These are phyloP conservation scores for Acanthosepion esculentum DNA, from an alignment of 2,888 invertebrate species.

Conservation along the genomic window DNA sequence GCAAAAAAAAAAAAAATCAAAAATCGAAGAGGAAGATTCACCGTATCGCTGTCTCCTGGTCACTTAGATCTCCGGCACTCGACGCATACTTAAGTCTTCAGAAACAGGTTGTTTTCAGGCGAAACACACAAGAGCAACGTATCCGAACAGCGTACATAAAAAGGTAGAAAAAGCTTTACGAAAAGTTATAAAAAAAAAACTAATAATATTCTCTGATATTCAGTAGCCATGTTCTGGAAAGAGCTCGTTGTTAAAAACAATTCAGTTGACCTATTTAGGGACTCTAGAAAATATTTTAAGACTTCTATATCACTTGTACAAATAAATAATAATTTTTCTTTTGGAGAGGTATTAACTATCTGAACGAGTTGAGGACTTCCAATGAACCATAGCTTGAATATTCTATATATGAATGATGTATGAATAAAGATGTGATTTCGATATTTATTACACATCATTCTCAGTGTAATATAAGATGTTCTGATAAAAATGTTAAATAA, in stretches of 20 bases:
- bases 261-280: not conserved
- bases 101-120: not conserved
- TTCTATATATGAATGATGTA: too few relatives aligned
- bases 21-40: not conserved
- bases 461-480: too few relatives aligned
- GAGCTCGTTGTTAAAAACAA: not conserved
- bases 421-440: too few relatives aligned
- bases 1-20: not conserved
- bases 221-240: not conserved
- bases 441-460: too few relatives aligned
- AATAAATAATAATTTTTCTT: not conserved
- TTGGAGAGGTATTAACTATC: not conserved
- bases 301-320: not conserved
- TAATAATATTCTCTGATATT: not conserved
- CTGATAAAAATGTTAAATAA: too few relatives aligned
- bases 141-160: not conserved
- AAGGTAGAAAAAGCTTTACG: not conserved
- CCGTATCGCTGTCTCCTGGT: not conserved
- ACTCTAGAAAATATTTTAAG: not conserved
- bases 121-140: not conserved
- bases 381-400: too few relatives aligned
- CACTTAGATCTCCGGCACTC: not conserved
- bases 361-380: too few relatives aligned
- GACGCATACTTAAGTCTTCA: not conserved
- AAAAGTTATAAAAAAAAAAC: not conserved